Evolutionary conservation across 2,113 vertebrate genomes (phyloP).

Genomic region (Planiliza haematocheilus): DNA sequence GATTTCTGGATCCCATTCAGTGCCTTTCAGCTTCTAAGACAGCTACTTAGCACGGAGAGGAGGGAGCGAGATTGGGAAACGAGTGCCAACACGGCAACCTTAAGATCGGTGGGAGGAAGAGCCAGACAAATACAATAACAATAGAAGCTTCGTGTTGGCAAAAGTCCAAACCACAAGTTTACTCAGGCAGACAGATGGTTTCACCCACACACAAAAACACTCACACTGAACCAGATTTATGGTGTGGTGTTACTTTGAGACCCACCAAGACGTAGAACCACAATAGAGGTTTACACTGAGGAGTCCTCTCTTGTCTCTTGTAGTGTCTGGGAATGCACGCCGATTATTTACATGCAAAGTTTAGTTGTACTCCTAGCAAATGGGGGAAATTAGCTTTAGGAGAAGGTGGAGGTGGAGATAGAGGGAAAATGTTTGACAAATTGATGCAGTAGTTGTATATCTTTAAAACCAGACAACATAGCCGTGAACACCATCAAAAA

Average conservation of each 20-base stretch:
- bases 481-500: conserved; percentile 33
- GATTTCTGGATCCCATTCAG: conserved; percentile 53
- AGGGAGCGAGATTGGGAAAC: conserved; percentile 7
- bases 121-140: conserved; percentile 68
- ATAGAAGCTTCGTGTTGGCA: conserved; percentile 67
- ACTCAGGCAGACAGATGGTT: conserved; percentile 65
- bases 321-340: conserved; percentile 70
- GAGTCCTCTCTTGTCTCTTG: conserved; percentile 62
- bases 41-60: conserved; percentile 27
- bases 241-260: conserved; percentile 64
- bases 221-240: conserved; percentile 66
- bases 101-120: conserved; percentile 71
- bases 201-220: conserved; percentile 20
- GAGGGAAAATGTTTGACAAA: conserved; percentile 15
- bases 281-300: conserved; percentile 65
- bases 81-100: conserved; percentile 68
- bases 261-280: conserved; percentile 79
- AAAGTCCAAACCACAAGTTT: conserved; percentile 70
- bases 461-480: background rate
- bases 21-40: conserved; percentile 24
- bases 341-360: conserved; percentile 70
- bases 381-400: conserved; percentile 30
- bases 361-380: conserved; percentile 43
- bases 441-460: too few species aligned
- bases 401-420: conserved; percentile 7